phyloP scores from a whole-genome alignment of 2,797 vertebrate species.

The Phrynocephalus vlangalii region DNA sequence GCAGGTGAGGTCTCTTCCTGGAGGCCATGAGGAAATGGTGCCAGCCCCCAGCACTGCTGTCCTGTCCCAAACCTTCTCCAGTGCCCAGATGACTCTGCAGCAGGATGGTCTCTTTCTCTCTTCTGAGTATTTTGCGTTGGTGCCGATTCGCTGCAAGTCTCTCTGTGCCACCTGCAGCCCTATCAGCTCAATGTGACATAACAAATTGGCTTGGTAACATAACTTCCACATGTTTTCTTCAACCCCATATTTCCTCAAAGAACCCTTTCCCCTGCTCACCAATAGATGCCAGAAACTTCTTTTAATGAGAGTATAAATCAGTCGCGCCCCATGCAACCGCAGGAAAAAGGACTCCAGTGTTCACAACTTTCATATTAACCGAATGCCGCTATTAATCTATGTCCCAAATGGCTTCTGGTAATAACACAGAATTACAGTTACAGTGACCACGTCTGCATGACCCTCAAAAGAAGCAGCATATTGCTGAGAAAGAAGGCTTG shows the following conservation, averaged over 20 bases:
- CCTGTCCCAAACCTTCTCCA: neutral
- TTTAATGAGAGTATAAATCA: conserved; percentile 11
- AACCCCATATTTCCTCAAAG: neutral
- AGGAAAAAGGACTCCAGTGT: neutral
- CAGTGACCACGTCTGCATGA: no score
- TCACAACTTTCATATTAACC: neutral
- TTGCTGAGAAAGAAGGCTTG: no score
- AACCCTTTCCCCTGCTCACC: neutral
- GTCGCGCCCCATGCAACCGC: neutral
- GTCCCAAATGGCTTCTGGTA: neutral
- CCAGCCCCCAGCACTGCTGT: neutral
- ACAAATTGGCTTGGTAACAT: neutral
- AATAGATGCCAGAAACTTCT: neutral
- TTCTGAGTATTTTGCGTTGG: neutral
- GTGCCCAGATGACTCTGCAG: neutral
- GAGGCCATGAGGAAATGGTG: neutral
- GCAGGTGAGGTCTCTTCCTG: no score
- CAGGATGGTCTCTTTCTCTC: neutral
- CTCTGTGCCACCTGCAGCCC: neutral
- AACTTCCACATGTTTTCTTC: neutral
- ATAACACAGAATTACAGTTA: neutral
- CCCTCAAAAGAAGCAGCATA: no score
- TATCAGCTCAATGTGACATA: neutral
- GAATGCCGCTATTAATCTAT: no score
- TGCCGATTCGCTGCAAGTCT: neutral